These are phyloP conservation scores for Cantharis flavilabris DNA, from an alignment of 2,888 invertebrate species.

Conservation along the genomic window DNA sequence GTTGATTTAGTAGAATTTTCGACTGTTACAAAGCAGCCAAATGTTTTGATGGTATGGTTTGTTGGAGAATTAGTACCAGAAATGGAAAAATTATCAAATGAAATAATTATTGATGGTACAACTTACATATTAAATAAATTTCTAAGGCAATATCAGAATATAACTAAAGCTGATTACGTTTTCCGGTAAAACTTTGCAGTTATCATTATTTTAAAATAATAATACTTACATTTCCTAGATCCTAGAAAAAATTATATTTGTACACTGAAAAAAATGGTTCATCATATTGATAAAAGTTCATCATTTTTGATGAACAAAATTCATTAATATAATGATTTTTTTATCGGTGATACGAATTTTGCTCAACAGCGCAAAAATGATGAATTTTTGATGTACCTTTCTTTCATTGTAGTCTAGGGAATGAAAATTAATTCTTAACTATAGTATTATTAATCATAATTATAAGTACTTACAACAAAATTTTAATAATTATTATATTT, in stretches of 20 bases:
- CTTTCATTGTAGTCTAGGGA: too few relatives aligned
- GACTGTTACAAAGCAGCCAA: slow-evolving; percentile 42
- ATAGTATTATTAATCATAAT: too few relatives aligned
- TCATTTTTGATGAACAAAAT: too few relatives aligned
- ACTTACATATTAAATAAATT: slow-evolving; percentile 56
- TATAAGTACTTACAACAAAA: too few relatives aligned
- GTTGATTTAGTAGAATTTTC: not conserved
- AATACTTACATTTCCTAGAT: not conserved
- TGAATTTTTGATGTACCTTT: too few relatives aligned
- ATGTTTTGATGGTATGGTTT: slow-evolving; percentile 66
- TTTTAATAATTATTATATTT: not conserved
- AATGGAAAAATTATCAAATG: slow-evolving; percentile 62
- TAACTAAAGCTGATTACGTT: slow-evolving; percentile 49
- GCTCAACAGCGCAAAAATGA: too few relatives aligned
- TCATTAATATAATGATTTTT: too few relatives aligned
- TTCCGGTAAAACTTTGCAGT: not conserved
- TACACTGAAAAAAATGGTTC: too few relatives aligned
- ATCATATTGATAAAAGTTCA: too few relatives aligned
- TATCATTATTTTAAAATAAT: not conserved
- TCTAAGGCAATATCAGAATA: slow-evolving; percentile 43
- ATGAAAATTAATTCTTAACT: too few relatives aligned
- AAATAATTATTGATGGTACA: slow-evolving; percentile 56
- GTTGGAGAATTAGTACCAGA: slow-evolving; percentile 62
- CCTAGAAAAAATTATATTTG: too few relatives aligned
- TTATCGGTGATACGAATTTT: too few relatives aligned